A percentile compares a stretch with the other conserved stretches of the same genome.
These are phyloP conservation scores for Trypoxylus dichotomus DNA, from an alignment of 1,140 invertebrate species.

Conservation along the genomic window DNA sequence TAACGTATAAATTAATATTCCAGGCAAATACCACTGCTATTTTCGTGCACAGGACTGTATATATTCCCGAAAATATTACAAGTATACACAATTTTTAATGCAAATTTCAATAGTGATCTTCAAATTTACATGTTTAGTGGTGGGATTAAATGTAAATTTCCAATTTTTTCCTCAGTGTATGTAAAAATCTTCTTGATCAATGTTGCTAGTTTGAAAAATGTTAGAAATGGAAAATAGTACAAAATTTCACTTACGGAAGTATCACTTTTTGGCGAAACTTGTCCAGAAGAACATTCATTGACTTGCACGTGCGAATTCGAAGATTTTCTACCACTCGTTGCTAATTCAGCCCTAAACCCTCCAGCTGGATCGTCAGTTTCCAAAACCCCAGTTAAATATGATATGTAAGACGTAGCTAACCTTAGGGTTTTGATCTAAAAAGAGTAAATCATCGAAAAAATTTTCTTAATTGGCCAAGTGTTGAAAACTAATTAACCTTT, in stretches of 20 bases:
- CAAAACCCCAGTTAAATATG: constrained; percentile 80
- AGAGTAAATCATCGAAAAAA: not conserved
- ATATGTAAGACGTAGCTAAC: constrained; percentile 89
- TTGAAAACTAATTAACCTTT: constrained; percentile 59
- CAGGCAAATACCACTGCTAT: too few species aligned
- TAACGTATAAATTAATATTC: too few species aligned
- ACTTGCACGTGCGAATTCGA: constrained; percentile 38
- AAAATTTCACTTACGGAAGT: constrained; percentile 43
- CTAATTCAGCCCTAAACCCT: constrained; percentile 73
- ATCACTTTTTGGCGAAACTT: constrained; percentile 44
- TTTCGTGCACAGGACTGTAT: too few species aligned
- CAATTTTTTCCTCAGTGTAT: too few species aligned
- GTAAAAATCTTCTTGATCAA: too few species aligned
- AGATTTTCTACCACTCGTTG: constrained; percentile 50
- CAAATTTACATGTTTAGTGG: too few species aligned
- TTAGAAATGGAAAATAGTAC: not conserved
- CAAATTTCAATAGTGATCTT: too few species aligned
- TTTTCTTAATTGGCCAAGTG: not conserved
- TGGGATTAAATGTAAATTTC: too few species aligned
- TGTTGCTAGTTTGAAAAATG: too few species aligned
- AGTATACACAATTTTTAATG: too few species aligned
- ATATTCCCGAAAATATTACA: too few species aligned
- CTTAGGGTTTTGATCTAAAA: constrained; percentile 85
- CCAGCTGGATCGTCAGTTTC: constrained; percentile 75
- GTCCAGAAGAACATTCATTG: constrained; percentile 39